Conservation (phyloP, 2,888 invertebrate species). For the Lepidonotus clava region DNA sequence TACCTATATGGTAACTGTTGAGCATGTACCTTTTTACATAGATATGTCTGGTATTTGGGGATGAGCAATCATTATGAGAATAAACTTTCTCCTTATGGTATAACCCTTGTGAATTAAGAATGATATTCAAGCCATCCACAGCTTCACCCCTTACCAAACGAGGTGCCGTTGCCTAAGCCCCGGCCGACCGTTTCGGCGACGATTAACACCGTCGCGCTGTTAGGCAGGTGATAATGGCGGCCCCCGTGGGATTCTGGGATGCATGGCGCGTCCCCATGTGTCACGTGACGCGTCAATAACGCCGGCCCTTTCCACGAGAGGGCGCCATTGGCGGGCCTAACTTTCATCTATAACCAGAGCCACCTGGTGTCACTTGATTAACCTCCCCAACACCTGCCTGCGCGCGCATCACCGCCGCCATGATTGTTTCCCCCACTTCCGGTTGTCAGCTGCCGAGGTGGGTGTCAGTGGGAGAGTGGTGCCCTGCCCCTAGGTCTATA, state of each 20-base stretch:
- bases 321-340: neutral
- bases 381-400: neutral
- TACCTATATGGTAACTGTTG: no score
- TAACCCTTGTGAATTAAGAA: no score
- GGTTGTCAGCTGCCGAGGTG: neutral
- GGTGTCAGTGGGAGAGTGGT: no score
- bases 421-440: slow-evolving; percentile 20
- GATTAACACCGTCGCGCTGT: neutral
- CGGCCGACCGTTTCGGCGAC: neutral
- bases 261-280: neutral
- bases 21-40: no score
- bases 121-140: no score
- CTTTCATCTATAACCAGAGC: neutral
- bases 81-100: no score
- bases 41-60: no score
- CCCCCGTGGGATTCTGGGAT: neutral
- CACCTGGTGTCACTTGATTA: neutral
- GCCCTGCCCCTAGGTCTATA: no score
- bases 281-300: neutral
- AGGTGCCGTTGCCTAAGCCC: no score
- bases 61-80: no score
- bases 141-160: no score
- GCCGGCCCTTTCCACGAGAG: neutral
- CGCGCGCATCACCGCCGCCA: neutral
- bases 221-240: neutral